A percentile compares a stretch with the other conserved stretches of the same genome.
These are phyloP conservation scores for Corythoichthys intestinalis DNA, from an alignment of 2,113 vertebrate species.

Conservation along the genomic window DNA sequence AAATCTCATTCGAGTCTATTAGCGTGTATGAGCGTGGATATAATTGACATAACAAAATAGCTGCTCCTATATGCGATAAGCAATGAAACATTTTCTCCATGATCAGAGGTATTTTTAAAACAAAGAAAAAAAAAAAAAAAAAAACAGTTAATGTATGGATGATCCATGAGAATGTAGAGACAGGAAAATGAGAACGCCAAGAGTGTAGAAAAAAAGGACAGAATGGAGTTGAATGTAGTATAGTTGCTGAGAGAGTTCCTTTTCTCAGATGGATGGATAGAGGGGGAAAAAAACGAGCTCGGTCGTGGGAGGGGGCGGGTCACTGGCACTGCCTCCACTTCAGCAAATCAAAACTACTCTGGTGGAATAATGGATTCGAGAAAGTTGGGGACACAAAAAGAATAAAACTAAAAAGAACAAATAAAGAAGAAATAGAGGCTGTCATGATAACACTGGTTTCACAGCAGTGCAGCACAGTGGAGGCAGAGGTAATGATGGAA, in stretches of 20 bases:
- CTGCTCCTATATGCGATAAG: no score
- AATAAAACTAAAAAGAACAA: neutral
- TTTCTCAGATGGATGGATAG: slow-evolving; percentile 35
- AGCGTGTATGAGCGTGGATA: no score
- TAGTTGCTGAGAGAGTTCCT: slow-evolving; percentile 39
- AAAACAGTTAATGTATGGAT: slow-evolving; percentile 14
- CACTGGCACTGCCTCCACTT: slow-evolving; percentile 42
- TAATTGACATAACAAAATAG: no score
- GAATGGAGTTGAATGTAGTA: slow-evolving; percentile 40
- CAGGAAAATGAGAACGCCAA: slow-evolving; percentile 11
- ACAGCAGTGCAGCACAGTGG: slow-evolving; percentile 48
- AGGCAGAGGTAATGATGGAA: slow-evolving; percentile 33
- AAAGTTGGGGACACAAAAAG: slow-evolving; percentile 30
- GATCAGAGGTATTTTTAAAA: no score
- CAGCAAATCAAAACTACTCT: slow-evolving; percentile 39
- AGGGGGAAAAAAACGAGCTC: slow-evolving; percentile 24
- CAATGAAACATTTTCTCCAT: no score
- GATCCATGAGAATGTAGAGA: slow-evolving; percentile 22
- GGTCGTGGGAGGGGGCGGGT: slow-evolving; percentile 22
- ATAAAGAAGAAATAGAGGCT: slow-evolving; percentile 24
- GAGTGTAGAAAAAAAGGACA: slow-evolving; percentile 33
- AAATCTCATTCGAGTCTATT: no score
- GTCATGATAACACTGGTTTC: slow-evolving; percentile 48
- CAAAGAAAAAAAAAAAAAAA: no score
- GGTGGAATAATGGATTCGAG: slow-evolving; percentile 56